Evolutionary conservation across 2,888 invertebrate genomes (phyloP).

Genomic region (Choreutis nemorana): DNA sequence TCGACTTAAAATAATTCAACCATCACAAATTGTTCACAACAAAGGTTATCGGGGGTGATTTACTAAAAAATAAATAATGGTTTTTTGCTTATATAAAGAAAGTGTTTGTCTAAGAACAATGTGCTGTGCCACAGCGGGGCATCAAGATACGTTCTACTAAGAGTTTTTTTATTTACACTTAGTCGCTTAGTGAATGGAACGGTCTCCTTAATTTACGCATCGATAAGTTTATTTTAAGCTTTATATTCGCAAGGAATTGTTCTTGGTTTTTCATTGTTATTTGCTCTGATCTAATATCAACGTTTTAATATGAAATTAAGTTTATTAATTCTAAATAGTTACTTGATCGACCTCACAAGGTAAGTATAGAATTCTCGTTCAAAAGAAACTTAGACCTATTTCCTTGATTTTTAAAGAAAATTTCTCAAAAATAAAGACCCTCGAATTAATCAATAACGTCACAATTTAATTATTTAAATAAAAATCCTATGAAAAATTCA

Average conservation of each 20-base stretch:
- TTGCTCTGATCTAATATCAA: too few relatives aligned
- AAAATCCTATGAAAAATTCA: slow-evolving; percentile 7
- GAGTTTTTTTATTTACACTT: slow-evolving; percentile 44
- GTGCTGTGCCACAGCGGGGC: slow-evolving; percentile 55
- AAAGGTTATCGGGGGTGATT: slow-evolving; percentile 35
- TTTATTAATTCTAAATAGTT: too few relatives aligned
- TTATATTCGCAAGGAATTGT: slow-evolving; percentile 51
- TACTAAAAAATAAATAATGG: slow-evolving; percentile 48
- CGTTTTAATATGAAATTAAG: too few relatives aligned
- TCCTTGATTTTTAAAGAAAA: too few relatives aligned
- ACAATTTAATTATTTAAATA: background rate
- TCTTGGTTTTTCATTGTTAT: too few relatives aligned
- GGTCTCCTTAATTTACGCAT: slow-evolving; percentile 62
- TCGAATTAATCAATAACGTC: background rate
- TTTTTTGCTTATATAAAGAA: slow-evolving; percentile 42
- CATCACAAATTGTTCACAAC: slow-evolving; percentile 37
- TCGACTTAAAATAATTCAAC: slow-evolving; percentile 45
- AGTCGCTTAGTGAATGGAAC: slow-evolving; percentile 44
- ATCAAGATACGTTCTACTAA: slow-evolving; percentile 57
- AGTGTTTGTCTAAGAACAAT: slow-evolving; percentile 65
- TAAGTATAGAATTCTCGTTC: too few relatives aligned
- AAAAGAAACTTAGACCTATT: too few relatives aligned
- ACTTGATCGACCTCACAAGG: too few relatives aligned
- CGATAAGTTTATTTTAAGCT: slow-evolving; percentile 53
- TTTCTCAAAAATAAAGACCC: too few relatives aligned